A percentile compares a stretch with the other conserved stretches of the same genome.
phyloP scores from a whole-genome alignment of 2,888 invertebrate species.

The Rotaria magnacalcarata region DNA sequence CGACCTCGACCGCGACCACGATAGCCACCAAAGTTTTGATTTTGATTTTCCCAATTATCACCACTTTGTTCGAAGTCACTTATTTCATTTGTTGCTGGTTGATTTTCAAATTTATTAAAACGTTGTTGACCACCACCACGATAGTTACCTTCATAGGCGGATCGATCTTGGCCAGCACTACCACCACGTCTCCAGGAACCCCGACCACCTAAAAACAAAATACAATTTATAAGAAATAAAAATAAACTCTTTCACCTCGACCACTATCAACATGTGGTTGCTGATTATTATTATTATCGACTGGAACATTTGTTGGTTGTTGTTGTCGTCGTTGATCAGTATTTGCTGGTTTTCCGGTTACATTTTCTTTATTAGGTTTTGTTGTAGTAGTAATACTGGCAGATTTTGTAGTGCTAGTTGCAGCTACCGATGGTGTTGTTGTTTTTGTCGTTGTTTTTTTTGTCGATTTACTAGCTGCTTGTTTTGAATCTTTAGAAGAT shows the following conservation, averaged over 20 bases:
- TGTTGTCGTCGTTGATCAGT: neutral
- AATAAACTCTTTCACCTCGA: neutral
- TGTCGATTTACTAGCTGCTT: neutral
- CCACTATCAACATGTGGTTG: neutral
- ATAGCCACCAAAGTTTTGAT: neutral
- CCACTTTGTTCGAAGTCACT: neutral
- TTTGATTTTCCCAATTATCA: neutral
- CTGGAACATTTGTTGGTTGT: neutral
- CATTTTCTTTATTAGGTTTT: constrained; percentile 4
- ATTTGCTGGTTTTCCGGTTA: neutral
- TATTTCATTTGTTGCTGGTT: neutral
- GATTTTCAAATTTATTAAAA: neutral
- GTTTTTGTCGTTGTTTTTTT: neutral
- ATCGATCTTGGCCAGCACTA: constrained; percentile 12
- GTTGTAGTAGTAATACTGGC: neutral
- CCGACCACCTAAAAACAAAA: neutral
- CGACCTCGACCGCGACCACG: neutral
- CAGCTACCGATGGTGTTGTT: neutral
- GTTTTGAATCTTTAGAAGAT: neutral
- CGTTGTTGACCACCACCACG: neutral
- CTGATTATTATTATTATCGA: neutral
- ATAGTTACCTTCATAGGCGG: neutral
- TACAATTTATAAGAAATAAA: neutral
- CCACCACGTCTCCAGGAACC: neutral
- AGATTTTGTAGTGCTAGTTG: neutral